Percentiles rank a stretch among this genome's conserved stretches.
These are phyloP conservation scores for Channa argus DNA, from an alignment of 2,113 vertebrate species.

Conservation along the genomic window DNA sequence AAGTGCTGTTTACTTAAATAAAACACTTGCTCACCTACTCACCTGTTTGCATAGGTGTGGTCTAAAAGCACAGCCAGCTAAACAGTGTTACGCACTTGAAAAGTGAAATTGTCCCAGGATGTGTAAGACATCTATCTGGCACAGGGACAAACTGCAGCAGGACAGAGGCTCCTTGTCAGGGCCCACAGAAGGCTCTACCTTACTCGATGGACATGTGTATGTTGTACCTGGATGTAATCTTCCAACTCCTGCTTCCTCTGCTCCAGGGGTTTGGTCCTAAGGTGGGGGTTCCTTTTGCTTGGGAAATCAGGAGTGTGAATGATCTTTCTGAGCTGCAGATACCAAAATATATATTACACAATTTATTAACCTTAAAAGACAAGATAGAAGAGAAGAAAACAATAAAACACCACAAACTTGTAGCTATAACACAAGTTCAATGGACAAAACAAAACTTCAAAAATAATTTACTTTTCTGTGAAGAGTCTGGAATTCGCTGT, in stretches of 20 bases:
- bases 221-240: conserved; percentile 89
- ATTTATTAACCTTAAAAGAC: background rate
- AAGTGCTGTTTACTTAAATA: no score
- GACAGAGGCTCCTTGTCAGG: background rate
- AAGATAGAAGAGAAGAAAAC: background rate
- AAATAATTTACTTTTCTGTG: conserved; percentile 87
- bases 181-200: background rate
- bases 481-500: conserved; percentile 92
- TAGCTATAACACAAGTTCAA: background rate
- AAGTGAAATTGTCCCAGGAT: no score
- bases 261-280: conserved; percentile 89
- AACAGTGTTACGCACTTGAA: background rate
- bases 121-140: background rate
- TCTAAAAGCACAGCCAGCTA: background rate
- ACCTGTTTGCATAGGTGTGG: no score
- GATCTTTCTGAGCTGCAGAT: conserved; percentile 88
- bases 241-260: conserved; percentile 92
- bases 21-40: no score
- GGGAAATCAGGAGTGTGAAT: conserved; percentile 91
- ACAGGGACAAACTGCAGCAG: background rate
- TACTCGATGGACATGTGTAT: background rate
- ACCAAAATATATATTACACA: background rate
- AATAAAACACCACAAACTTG: no score
- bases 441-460: no score
- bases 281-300: conserved; percentile 87